Evolutionary conservation across 1,140 invertebrate genomes (phyloP).

Genomic region (Andrena cerasifolii): DNA sequence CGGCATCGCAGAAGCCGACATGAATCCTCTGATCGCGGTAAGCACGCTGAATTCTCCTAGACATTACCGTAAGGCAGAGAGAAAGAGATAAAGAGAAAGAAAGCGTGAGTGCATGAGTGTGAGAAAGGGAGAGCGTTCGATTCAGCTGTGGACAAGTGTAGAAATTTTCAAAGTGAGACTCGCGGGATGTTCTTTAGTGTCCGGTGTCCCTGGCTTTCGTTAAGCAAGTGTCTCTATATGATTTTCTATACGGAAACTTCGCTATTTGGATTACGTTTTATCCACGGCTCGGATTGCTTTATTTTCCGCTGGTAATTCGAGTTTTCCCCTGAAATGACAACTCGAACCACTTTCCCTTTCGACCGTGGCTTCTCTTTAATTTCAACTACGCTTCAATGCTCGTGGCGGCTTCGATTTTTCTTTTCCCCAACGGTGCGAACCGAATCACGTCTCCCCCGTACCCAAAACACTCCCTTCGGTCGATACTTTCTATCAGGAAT

Average conservation of each 20-base stretch:
- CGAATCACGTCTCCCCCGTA: not conserved
- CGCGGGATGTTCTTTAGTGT: constrained; percentile 5
- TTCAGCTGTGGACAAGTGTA: constrained; percentile 26
- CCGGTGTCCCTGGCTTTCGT: constrained; percentile 4
- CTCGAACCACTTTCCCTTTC: constrained; percentile 23
- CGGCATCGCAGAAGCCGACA: constrained; percentile 81
- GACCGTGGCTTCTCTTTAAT: constrained; percentile 6
- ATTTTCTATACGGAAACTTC: not conserved
- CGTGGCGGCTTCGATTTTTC: not conserved
- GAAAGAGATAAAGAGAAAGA: constrained; percentile 32
- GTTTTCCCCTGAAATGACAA: not conserved
- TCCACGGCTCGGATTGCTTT: not conserved
- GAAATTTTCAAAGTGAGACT: constrained; percentile 14
- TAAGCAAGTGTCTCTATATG: not conserved
- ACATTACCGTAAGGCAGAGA: constrained; percentile 31
- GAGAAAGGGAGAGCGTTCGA: not conserved
- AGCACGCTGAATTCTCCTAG: constrained; percentile 70
- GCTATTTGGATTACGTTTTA: not conserved
- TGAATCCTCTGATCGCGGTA: constrained; percentile 83
- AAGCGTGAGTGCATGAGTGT: not conserved
- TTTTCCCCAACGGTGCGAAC: not conserved
- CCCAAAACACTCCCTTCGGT: not conserved
- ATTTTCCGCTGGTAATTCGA: not conserved
- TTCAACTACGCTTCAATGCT: constrained; percentile 15
- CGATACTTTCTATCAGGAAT: constrained; percentile 1